Conservation (phyloP, 2,797 vertebrate species). For the Poecilia gillii region DNA sequence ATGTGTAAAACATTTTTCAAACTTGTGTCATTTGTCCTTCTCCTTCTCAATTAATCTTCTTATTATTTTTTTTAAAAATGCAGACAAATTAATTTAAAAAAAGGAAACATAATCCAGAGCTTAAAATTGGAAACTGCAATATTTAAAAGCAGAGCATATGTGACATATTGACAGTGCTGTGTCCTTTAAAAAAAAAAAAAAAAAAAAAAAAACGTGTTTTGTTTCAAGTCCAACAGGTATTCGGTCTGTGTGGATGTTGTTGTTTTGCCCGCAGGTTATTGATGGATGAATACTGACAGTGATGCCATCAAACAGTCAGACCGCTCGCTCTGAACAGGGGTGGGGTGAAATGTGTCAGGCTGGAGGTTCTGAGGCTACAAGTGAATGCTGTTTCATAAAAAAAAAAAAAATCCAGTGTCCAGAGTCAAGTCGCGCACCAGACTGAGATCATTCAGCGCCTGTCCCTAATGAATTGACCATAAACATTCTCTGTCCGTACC, state of each 20-base stretch:
- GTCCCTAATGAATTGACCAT: neutral
- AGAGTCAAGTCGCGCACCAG: neutral
- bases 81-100: neutral
- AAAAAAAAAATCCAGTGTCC: neutral
- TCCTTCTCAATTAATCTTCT: neutral
- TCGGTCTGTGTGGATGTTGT: neutral
- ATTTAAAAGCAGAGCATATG: neutral
- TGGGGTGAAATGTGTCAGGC: slow-evolving; percentile 13
- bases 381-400: slow-evolving; percentile 13
- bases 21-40: neutral
- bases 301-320: slow-evolving; percentile 21
- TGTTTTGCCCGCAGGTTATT: neutral
- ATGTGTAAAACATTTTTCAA: neutral
- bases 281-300: slow-evolving; percentile 49
- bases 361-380: slow-evolving; percentile 15
- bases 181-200: neutral
- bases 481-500: neutral
- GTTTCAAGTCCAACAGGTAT: neutral
- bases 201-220: neutral
- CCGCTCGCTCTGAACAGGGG: neutral
- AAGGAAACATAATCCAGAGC: neutral
- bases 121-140: neutral
- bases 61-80: neutral
- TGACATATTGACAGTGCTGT: neutral
- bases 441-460: neutral